phyloP scores from a whole-genome alignment of 1,140 invertebrate genomes.

The Sipha flava region DNA sequence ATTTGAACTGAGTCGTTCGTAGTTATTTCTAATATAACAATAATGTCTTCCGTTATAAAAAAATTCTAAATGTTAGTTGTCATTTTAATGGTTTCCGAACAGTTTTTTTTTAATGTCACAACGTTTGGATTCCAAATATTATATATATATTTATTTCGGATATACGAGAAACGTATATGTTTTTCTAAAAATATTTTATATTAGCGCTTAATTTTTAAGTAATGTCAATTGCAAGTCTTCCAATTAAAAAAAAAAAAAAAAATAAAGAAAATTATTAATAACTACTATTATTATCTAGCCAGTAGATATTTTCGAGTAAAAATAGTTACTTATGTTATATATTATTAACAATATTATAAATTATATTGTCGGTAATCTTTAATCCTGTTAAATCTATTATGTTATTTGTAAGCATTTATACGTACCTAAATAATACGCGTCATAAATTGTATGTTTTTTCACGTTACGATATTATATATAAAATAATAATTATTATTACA shows the following conservation, averaged over 20 bases:
- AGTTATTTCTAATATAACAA: background rate
- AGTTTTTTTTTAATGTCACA: background rate
- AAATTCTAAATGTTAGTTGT: background rate
- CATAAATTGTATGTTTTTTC: too few relatives aligned
- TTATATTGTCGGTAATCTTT: background rate
- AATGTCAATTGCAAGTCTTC: constrained; percentile 14
- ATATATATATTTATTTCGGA: background rate
- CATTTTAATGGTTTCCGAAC: background rate
- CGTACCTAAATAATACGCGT: too few relatives aligned
- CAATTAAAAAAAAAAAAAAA: background rate
- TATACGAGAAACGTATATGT: background rate
- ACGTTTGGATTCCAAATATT: too few relatives aligned
- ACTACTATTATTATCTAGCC: background rate
- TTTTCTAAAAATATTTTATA: background rate
- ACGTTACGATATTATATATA: too few relatives aligned
- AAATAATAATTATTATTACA: too few relatives aligned
- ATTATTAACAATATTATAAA: background rate
- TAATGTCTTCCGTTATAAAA: background rate
- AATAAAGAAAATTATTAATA: too few relatives aligned
- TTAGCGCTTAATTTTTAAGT: constrained; percentile 5
- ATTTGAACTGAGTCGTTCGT: background rate
- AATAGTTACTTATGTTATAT: background rate
- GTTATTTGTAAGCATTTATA: background rate
- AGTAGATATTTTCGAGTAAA: background rate
- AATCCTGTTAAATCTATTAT: background rate